These are phyloP conservation scores for Phylloscopus trochilus DNA, from an alignment of 2,113 vertebrate genomes.

Conservation along the genomic window DNA sequence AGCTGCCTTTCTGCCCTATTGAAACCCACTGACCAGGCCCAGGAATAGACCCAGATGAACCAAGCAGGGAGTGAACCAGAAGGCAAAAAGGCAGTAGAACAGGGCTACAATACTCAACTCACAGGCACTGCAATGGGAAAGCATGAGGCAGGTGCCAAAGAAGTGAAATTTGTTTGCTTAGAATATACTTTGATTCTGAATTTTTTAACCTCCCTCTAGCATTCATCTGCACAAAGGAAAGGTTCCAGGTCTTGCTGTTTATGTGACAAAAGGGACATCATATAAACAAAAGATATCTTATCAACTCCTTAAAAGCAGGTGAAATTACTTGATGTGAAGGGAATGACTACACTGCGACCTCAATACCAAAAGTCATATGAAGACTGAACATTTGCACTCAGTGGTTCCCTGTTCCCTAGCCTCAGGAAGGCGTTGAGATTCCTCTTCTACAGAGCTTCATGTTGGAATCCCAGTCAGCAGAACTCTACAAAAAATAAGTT, in stretches of 20 bases:
- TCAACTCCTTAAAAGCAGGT: not conserved
- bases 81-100: not conserved
- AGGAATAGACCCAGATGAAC: not conserved
- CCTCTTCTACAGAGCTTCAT: not conserved
- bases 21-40: not conserved
- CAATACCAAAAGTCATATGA: not conserved
- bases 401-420: not conserved
- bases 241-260: not conserved
- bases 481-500: not conserved
- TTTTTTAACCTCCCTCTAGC: not conserved
- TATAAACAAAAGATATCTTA: not conserved
- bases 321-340: not conserved
- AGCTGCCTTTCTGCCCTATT: not conserved
- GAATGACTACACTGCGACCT: not conserved
- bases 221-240: not conserved
- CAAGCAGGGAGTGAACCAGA: not conserved
- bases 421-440: not conserved
- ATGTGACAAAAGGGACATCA: not conserved
- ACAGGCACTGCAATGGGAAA: not conserved
- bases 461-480: not conserved
- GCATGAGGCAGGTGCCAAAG: not conserved
- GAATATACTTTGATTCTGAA: not conserved
- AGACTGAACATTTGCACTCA: not conserved
- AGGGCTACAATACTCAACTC: not conserved
- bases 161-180: not conserved